Evolutionary conservation across 1,140 invertebrate species (phyloP), one percentile per base, ranked within the genome.

Genomic region (Mercenaria mercenaria): DNA sequence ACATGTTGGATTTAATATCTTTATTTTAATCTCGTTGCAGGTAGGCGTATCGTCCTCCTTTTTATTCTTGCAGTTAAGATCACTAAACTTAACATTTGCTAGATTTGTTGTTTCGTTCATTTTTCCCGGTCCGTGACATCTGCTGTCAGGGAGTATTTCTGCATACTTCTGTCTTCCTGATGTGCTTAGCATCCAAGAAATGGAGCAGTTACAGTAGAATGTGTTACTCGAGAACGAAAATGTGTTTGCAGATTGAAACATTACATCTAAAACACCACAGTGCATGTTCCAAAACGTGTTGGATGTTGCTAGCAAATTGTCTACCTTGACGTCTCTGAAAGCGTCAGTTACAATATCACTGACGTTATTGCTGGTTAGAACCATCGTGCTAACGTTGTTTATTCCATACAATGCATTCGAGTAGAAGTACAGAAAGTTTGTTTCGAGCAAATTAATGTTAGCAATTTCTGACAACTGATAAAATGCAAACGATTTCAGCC

Each of bases 221-320:
- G 47, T 56, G 56, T 81, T 81, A 26, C 56, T 61, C 15, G n/a
- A 13, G 11, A 81, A 59, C 1, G 56, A 41, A 26, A 81, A n/a
- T 3, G 10, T 23, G 0, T 39, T 34, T 20, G 47, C 56, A 11
- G 56, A 56, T 15, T 32, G 56, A 4, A 81, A 37, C 34, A 81
- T 34, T 13, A 37, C 56, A 34, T 81, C 79, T 15, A 81, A 29
- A 1, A 59, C 56, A 56, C 79, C 79, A 39, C 79, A 81, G 50
- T 81, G 79, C 79, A 81, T 81, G 34, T 81, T 81, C 79, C 79
- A 81, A n/a, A 81, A 61, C 0, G 47, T 34, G 34, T 81, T 81
- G 4, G 47, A 41, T 13, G 56, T 18, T 18, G 34, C 34, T 23
- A 20, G 20, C 11, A 61, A 32, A 43, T 0, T 23, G n/a, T 34